Base-by-base conservation (phyloP, 2,888 invertebrate genomes). In the Apotomis capreana region DNA sequence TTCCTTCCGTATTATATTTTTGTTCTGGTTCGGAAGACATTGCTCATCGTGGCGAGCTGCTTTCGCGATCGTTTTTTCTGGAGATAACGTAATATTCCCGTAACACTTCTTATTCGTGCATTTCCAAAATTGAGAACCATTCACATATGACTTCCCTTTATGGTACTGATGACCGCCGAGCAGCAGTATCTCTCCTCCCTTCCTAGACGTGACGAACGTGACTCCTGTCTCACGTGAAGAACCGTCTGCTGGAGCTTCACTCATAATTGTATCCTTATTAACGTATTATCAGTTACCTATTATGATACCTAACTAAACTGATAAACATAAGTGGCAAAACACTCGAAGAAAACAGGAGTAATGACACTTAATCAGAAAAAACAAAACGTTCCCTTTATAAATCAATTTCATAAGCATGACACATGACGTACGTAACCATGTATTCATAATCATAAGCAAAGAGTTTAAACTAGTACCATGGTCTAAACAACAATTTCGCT, bases 391-490 rank as follows among this genome's bases (percentile, higher is more conserved):
- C 51, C 51, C 51, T 6, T 52, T 52, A 52, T 52, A 52, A 52
- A 52, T 52, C 51, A 52, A 52, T 52, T 52, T 52, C 51, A 52
- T 52, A 52, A 52, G n/a, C 51, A 52, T 52, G 51, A 52, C 51
- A 52, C 51, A 52, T 52, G n/a, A 52, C 51, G 51, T 52, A 52
- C 51, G 51, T 52, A 52, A 52, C 51, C 51, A 52, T 52, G 40
- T 52, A 52, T 52, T 52, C 51, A 52, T 52, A 52, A 52, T 52
- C 51, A 52, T 52, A 52, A 52, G 51, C 51, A 52, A 52, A 52
- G 51, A 52, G 51, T 52, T 52, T 52, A 52, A 52, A 52, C 51
- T 52, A n/a, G 51, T 52, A 52, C 51, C n/a, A 52, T 52, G 51
- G 51, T 52, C 51, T 40, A 40, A 40, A 40, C 40, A 40, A 40